Evolutionary conservation across 2,888 invertebrate species (phyloP), one percentile per base, ranked within the genome.

Genomic region (Tetramorium bicarinatum): DNA sequence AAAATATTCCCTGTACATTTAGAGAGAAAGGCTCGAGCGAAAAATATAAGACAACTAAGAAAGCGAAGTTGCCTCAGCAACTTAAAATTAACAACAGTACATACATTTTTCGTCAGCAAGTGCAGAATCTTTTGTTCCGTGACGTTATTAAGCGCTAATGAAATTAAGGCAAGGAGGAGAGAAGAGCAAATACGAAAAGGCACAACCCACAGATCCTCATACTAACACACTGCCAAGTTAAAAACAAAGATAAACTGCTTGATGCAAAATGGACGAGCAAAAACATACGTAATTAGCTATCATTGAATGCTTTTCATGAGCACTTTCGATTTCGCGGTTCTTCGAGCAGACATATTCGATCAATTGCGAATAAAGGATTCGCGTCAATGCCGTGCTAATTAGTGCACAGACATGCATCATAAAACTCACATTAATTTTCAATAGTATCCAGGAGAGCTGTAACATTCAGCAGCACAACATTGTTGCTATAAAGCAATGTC

Each of bases 261-360:
- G 21, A 13, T n/a, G n/a, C 9, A 21, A 69, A 69, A 59, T 7
- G 41, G 3, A 15, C 11, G 3, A 9, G 29, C 9, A 67, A 69
- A 69, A 56, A 21, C 29, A 34, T 9, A 25, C 18, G 21, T 69
- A 69, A 69, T 79, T 44, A 79, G 44, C 21, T 47, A 49, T n/a
- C 54, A 54, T 7, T 34, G 13, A 25, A 44, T 38, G 25, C 41
- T 21, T 64, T 56, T 56, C 44, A 52, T 7, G n/a, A 44, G 25
- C 67, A 59, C 79, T 80, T 47, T 59, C 44, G 44, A 56, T 79
- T 67, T 69, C 71, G 59, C 25, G 56, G 44, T 34, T 59, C 59
- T 69, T 69, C 34, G 59, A 2, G 6, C n/a, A 25, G 44, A 11
- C 47, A 34, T 11, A 18, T 56, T 18, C 34, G 13, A 59, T 25